These are phyloP conservation scores for Ornithorhynchus anatinus DNA, from an alignment of 2,113 vertebrate genomes.

Conservation along the genomic window DNA sequence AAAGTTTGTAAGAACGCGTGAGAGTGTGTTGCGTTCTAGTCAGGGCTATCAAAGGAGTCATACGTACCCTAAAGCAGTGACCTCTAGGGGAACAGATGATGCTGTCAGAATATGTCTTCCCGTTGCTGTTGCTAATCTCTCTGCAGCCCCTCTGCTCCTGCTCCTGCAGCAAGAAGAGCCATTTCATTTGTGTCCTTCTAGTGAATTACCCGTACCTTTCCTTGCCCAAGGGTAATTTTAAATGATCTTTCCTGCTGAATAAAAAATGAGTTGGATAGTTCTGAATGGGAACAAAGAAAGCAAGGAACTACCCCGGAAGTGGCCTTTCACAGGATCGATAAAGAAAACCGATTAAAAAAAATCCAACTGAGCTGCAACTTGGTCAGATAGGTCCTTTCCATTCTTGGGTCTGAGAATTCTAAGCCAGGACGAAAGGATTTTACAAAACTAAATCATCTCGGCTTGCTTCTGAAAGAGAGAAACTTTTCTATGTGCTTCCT, in stretches of 20 bases:
- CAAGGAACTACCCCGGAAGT: neutral
- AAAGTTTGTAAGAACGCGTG: conserved; percentile 55
- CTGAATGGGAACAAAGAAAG: conserved; percentile 17
- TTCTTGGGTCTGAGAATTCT: rapidly evolving
- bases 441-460: neutral
- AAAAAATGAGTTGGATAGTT: neutral
- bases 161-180: neutral
- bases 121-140: neutral
- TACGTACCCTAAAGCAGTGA: conserved; percentile 14
- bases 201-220: neutral
- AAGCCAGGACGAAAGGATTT: neutral
- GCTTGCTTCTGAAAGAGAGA: conserved; percentile 1
- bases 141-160: neutral
- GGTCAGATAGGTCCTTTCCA: neutral
- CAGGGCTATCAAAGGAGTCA: conserved; percentile 20
- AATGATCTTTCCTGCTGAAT: conserved; percentile 35
- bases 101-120: neutral
- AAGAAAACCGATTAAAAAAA: rapidly evolving
- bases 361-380: neutral
- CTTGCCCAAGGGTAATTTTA: conserved; percentile 22
- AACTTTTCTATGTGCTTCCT: neutral
- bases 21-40: conserved; percentile 42
- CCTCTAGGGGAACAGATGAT: neutral
- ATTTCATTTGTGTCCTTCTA: neutral
- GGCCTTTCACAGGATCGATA: neutral